Evolutionary conservation across 2,888 invertebrate species (phyloP), one percentile per base, ranked within the genome.

Genomic region (Carcina quercana): DNA sequence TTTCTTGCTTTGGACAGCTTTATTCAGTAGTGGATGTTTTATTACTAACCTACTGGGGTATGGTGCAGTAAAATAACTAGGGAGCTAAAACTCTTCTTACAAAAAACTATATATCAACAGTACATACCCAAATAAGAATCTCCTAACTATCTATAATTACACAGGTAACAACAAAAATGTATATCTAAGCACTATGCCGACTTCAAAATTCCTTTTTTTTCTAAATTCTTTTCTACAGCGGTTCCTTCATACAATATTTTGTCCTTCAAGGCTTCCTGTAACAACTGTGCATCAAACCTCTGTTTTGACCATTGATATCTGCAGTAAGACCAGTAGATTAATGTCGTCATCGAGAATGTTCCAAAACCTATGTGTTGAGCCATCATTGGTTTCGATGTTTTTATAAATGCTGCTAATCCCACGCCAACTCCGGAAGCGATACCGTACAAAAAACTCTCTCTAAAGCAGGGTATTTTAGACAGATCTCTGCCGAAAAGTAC

Each of bases 401-500:
- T 87, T 58, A 94, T 71, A 67, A 95, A 95, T 38, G 89, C 78
- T 3, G 84, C 71, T 34, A 93, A 53, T 7, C 93, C 94, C 38
- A 79, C 62, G 3, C 85, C 88, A 13, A 94, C 53, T 28, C 94
- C 94, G 25, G 91, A 86, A 30, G 86, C 69, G 30, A 93, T 87
- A 6, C 94, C 93, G 66, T 91, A 90, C 0, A 94, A 59, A 54
- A 91, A 90, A 59, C 92, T 92, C 52, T 88, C 89, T 40, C 92
- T 86, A 63, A 93, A 94, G 67, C 95, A 95, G 1, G 93, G 93
- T 37, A 94, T 91, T 72, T 91, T 86, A 0, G 90, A 76, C 13
- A 93, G 61, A 68, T 93, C 91, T 46, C 88, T 83, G 6, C 93
- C 93, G 64, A 92, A 92, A 29, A 93, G 47, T 7, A 85, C 59